phyloP scores from a whole-genome alignment of 2,888 invertebrate genomes.

The Phengaris alcon region DNA sequence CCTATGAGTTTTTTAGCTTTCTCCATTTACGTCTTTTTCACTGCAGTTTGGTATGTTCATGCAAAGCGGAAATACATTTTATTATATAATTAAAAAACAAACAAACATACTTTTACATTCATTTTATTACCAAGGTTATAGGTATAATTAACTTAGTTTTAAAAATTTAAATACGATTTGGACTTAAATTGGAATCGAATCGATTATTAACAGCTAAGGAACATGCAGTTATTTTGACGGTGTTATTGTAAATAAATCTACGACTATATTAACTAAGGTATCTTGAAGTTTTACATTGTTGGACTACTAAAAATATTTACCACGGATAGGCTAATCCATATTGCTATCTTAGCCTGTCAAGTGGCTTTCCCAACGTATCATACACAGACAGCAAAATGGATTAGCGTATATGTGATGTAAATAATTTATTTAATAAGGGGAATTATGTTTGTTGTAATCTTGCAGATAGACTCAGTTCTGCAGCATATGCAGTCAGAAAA shows the following conservation, averaged over 20 bases:
- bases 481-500: too few species aligned
- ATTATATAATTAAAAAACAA: background rate
- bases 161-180: background rate
- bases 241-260: background rate
- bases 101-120: background rate
- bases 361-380: too few species aligned
- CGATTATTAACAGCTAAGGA: background rate
- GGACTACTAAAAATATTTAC: too few species aligned
- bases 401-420: too few species aligned
- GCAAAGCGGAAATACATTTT: background rate
- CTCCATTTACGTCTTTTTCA: conserved; percentile 4
- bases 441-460: too few species aligned
- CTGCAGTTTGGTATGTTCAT: background rate
- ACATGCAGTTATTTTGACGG: background rate
- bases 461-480: too few species aligned
- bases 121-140: background rate
- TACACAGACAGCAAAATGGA: too few species aligned
- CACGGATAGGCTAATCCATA: too few species aligned
- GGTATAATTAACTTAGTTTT: background rate
- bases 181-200: background rate
- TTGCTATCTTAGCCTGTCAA: too few species aligned
- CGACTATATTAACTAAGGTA: too few species aligned
- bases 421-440: too few species aligned
- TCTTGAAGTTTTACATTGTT: too few species aligned
- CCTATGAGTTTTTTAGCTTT: conserved; percentile 6